Evolutionary conservation across 2,797 vertebrate genomes (phyloP).

Genomic region (Rhynchonycteris naso): DNA sequence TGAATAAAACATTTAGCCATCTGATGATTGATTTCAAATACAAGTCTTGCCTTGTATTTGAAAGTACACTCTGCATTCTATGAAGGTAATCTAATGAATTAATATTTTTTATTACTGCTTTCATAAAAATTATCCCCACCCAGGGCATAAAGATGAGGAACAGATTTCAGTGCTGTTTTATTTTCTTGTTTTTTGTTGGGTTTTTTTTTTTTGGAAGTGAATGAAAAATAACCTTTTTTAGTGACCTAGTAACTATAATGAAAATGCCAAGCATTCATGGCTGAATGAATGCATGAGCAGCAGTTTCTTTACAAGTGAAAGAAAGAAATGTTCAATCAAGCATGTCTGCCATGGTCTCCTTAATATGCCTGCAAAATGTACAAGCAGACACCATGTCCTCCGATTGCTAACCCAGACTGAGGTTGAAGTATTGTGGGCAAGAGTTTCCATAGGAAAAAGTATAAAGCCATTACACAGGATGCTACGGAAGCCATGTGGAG

Average conservation of each 20-base stretch:
- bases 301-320: slow-evolving; percentile 57
- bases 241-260: slow-evolving; percentile 73
- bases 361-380: slow-evolving; percentile 62
- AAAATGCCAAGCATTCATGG: slow-evolving; percentile 67
- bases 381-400: slow-evolving; percentile 45
- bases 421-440: slow-evolving; percentile 36
- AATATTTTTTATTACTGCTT: neutral
- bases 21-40: no score
- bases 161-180: slow-evolving; percentile 25
- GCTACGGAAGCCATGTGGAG: slow-evolving; percentile 52
- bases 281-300: slow-evolving; percentile 55
- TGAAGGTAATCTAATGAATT: neutral
- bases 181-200: neutral
- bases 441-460: slow-evolving; percentile 75
- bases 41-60: slow-evolving; percentile 23
- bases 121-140: slow-evolving; percentile 13
- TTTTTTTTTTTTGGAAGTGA: slow-evolving; percentile 30
- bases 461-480: slow-evolving; percentile 70
- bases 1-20: neutral
- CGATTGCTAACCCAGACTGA: slow-evolving; percentile 53
- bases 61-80: neutral
- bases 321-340: slow-evolving; percentile 67
- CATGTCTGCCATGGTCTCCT: slow-evolving; percentile 53
- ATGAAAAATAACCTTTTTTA: slow-evolving; percentile 53
- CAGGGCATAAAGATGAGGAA: slow-evolving; percentile 3